phyloP scores from a whole-genome alignment of 1,140 invertebrate species.

The Drosophila teissieri region DNA sequence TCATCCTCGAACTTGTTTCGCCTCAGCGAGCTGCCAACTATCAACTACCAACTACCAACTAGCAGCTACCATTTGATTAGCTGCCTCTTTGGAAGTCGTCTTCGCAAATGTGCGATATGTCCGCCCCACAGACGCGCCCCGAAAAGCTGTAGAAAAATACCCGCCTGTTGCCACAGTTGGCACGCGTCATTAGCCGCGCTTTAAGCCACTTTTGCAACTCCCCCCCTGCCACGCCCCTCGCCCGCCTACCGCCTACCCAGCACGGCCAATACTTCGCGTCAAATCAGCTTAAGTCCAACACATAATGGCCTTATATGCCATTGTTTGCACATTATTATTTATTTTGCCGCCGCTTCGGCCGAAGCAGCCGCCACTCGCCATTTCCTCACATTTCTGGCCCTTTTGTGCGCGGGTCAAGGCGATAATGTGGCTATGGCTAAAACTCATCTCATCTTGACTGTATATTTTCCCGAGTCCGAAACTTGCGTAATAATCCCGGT shows the following conservation, averaged over 20 bases:
- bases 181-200: constrained; percentile 79
- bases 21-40: constrained; percentile 45
- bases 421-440: constrained; percentile 47
- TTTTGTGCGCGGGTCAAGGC: constrained; percentile 67
- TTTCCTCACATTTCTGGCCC: constrained; percentile 62
- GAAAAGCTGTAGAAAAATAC: neutral
- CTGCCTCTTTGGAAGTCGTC: constrained; percentile 42
- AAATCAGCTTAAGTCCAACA: constrained; percentile 76
- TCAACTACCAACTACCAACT: constrained; percentile 2
- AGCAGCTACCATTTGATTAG: constrained; percentile 62
- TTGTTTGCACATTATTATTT: constrained; percentile 80
- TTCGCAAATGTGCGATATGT: constrained; percentile 40
- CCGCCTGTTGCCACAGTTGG: constrained; percentile 46
- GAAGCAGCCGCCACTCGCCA: constrained; percentile 57
- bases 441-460: constrained; percentile 18
- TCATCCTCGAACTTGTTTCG: constrained; percentile 73
- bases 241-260: too few species aligned
- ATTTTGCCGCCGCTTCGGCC: constrained; percentile 50
- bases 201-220: constrained; percentile 73
- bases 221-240: constrained; percentile 2
- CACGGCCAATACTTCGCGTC: constrained; percentile 28
- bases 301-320: constrained; percentile 81
- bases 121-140: constrained; percentile 41
- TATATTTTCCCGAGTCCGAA: constrained; percentile 24
- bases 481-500: constrained; percentile 40